A percentile compares a stretch with the other conserved stretches of the same genome.
Evolutionary conservation across 2,797 vertebrate genomes (phyloP).

Genomic region (Meriones psammophilus): DNA sequence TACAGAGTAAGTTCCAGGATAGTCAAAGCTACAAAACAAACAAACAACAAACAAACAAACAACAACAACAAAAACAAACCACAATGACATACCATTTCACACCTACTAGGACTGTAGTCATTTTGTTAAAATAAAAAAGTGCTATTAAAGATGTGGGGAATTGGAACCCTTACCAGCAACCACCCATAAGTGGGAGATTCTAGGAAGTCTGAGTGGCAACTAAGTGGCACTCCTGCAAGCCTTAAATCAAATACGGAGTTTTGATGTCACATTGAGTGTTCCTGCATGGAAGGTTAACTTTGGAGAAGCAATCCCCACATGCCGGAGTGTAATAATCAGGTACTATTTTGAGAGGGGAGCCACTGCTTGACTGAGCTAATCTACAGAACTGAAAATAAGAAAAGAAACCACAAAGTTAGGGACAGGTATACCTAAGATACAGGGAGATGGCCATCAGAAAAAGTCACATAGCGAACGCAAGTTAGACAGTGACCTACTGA

Average conservation of each 20-base stretch:
- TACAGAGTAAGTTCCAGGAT: background rate
- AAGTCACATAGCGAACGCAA: background rate
- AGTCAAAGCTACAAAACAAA: background rate
- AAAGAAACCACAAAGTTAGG: background rate
- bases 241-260: too few relatives aligned
- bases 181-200: background rate
- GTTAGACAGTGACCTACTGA: background rate
- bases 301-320: too few relatives aligned
- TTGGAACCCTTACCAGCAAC: background rate
- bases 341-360: too few relatives aligned
- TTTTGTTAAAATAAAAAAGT: background rate
- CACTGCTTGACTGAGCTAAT: background rate
- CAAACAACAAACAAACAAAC: background rate
- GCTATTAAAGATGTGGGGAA: conserved; percentile 6
- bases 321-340: too few relatives aligned
- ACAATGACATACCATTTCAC: conserved; percentile 22
- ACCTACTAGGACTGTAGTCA: background rate
- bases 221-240: background rate
- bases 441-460: background rate
- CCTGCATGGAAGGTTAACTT: background rate
- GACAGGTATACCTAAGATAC: background rate
- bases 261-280: background rate
- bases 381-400: background rate
- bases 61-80: background rate
- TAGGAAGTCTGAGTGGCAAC: background rate